These are phyloP conservation scores for Halcyon chelicuti DNA, from an alignment of 2,797 vertebrate genomes.

Conservation along the genomic window DNA sequence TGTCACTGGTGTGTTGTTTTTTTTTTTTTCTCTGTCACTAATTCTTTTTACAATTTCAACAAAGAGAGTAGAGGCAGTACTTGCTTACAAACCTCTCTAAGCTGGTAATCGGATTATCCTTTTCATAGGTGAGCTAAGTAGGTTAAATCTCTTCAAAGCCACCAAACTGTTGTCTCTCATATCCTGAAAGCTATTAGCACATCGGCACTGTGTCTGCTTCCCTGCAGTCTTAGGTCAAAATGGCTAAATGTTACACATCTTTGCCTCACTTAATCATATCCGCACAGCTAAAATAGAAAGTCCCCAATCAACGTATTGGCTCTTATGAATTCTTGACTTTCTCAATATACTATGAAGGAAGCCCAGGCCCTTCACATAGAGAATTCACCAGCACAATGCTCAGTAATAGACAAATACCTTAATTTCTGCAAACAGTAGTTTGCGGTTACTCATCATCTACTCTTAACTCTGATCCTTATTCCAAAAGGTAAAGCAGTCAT, in stretches of 20 bases:
- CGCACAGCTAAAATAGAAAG: not conserved
- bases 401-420: not conserved
- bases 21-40: not conserved
- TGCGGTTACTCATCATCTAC: not conserved
- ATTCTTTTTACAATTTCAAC: not conserved
- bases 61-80: not conserved
- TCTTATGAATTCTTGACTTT: not conserved
- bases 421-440: not conserved
- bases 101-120: slow-evolving; percentile 34
- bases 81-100: not conserved
- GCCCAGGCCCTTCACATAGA: not conserved
- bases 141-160: slow-evolving; percentile 42
- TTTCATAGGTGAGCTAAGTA: slow-evolving; percentile 28
- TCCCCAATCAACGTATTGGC: not conserved
- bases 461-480: not conserved
- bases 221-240: not conserved
- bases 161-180: not conserved
- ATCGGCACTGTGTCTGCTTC: not conserved
- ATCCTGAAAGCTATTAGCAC: slow-evolving; percentile 26
- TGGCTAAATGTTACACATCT: not conserved
- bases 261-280: not conserved
- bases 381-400: not conserved
- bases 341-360: not conserved
- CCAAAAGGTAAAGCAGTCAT: not conserved
- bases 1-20: not conserved